Evolutionary conservation across 2,888 invertebrate genomes (phyloP), one percentile per base, ranked within the genome.

Genomic region (Drosophila diplacantha): DNA sequence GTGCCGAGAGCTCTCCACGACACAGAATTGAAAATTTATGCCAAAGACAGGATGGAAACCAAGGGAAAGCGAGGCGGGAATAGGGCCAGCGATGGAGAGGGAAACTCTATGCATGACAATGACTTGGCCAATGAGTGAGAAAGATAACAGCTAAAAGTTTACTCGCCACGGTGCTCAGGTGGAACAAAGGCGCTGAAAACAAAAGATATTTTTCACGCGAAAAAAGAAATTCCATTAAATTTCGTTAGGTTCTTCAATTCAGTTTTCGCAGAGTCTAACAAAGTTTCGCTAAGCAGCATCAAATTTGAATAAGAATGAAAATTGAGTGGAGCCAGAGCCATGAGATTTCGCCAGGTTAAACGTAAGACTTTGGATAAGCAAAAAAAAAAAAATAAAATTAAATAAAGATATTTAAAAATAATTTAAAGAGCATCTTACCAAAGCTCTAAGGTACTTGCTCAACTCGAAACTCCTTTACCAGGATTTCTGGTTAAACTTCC

Each of bases 71-170:
- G 26, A 11, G 32, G 16, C 11, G 29, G 24, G 24, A 7, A 32
- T 29, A 31, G 34, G 24, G 11, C 14, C 20, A 2, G 9, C 22
- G 16, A 35, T 43, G 18, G 43, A 22, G 44, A 29, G 58, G 22
- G 35, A 66, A 54, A 63, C 68, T 66, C 65, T 68, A 66, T 66
- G 65, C 68, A 66, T 66, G 65, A 66, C 65, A 66, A 66, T 66
- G 65, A 66, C 68, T 68, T 50, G 59, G 51, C 51, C 60, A 66
- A 66, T 66, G 51, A 66, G 68, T 66, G 41, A 59, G 59, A 57
- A 67, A 49, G 68, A 57, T 56, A 64, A 50, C 35, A 32, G 59
- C 29, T 24, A 35, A 58, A 67, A 52, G 58, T 62, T 61, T 61
- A 18, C 44, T 31, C 18, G 34, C 31, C 41, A n/a, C 14, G 41